Conservation (phyloP, 2,797 vertebrate genomes). For the Eulemur albifrons region DNA sequence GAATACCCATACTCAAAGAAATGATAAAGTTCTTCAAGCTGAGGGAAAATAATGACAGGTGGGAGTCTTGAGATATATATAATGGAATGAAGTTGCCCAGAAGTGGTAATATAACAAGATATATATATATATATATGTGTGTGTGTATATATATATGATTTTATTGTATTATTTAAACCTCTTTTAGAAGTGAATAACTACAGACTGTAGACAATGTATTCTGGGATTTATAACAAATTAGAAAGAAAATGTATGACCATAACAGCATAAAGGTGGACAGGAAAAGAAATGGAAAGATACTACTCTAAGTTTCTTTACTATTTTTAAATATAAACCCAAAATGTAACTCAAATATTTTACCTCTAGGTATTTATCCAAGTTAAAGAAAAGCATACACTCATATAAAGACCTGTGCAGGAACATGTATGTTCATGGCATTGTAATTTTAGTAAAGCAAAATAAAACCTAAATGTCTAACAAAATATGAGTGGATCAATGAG, state of each 20-base stretch:
- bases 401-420: background rate
- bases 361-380: background rate
- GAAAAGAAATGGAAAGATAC: background rate
- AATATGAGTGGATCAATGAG: background rate
- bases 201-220: background rate
- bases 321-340: background rate
- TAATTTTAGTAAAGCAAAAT: background rate
- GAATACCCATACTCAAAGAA: background rate
- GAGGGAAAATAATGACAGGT: background rate
- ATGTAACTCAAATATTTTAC: background rate
- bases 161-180: background rate
- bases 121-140: background rate
- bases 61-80: too few relatives aligned
- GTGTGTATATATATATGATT: background rate
- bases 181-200: background rate
- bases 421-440: background rate
- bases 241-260: background rate
- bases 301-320: background rate
- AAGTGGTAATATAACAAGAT: background rate
- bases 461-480: background rate
- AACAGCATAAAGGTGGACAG: background rate
- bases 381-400: background rate
- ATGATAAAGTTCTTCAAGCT: background rate
- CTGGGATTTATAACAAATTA: background rate
- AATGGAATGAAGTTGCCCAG: background rate